Base-by-base conservation (phyloP, 2,113 vertebrate species). In the Xiphophorus maculatus region DNA sequence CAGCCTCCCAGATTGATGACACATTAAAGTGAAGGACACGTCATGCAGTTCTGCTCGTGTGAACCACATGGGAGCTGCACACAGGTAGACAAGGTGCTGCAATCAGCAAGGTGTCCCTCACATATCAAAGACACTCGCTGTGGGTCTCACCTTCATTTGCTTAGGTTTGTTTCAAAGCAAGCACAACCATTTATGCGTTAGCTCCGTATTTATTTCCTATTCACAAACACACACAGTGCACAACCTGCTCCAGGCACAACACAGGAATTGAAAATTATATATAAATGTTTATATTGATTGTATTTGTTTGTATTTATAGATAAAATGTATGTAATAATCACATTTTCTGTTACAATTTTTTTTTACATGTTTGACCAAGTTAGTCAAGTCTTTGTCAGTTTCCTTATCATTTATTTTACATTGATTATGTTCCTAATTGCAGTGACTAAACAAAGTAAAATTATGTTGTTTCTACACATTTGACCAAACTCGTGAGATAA, bases 11-110 rank as follows among this genome's bases (percentile, higher is more conserved):
- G 88, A 91, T 85, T 88, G 87, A 91, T 89, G 83, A 79, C 80
- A 81, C 72, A 83, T 86, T 86, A 82, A 84, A 91, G 84, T 88
- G 90, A 94, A 92, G 90, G 90, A 88, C 90, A 29, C 28, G 64
- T 90, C 87, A 87, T 62, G 69, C 89, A 89, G 89, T 86, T 90
- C 84, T 86, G 85, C 74, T 80, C 62, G 75, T 73, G 73, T 76
- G 44, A 48, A 73, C 69, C 81, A 74, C 83, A 28, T 62, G 70
- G 79, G 73, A 82, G 40, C 71, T 48, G 64, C 81, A 58, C 66
- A 71, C 71, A 77, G 81, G 77, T 84, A 80, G 83, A 70, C 67
- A 28, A 63, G 82, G 73, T 71, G 81, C 80, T 61, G 76, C 80
- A 73, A 73, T 78, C 77, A 80, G 76, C 77, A 87, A 90, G 85